phyloP scores from a whole-genome alignment of 2,113 vertebrate species.

The Nothocercus julius region DNA sequence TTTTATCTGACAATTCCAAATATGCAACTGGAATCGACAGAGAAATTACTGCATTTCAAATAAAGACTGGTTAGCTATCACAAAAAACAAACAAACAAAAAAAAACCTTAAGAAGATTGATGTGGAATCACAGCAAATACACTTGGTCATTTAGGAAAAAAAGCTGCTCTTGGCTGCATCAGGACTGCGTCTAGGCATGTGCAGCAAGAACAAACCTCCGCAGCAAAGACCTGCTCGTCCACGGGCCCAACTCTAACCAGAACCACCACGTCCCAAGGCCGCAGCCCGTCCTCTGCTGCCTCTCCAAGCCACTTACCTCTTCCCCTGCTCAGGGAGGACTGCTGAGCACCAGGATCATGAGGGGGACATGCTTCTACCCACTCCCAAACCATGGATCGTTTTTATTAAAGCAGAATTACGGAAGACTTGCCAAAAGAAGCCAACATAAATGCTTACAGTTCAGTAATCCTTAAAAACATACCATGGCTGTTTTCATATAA shows the following conservation, averaged over 20 bases:
- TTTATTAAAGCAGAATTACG: neutral
- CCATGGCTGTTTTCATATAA: neutral
- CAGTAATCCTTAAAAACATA: neutral
- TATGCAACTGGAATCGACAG: neutral
- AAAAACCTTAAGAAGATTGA: neutral
- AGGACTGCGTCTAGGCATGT: fast-evolving
- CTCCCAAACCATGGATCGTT: neutral
- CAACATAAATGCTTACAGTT: neutral
- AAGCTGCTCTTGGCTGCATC: neutral
- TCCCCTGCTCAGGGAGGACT: neutral
- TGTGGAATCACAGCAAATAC: neutral
- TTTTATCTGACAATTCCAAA: neutral
- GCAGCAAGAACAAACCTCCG: neutral
- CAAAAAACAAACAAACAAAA: too few relatives aligned
- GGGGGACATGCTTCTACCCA: neutral
- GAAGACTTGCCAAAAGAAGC: neutral
- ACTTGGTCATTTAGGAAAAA: neutral
- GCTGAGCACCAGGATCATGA: neutral
- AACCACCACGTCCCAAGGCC: neutral
- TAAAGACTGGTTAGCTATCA: neutral
- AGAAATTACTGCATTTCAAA: neutral
- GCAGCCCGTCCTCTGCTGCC: neutral
- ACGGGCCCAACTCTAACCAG: neutral
- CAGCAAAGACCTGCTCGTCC: neutral
- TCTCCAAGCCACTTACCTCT: neutral